Conservation (phyloP, 2,797 vertebrate species). For the Chromis chromis region DNA sequence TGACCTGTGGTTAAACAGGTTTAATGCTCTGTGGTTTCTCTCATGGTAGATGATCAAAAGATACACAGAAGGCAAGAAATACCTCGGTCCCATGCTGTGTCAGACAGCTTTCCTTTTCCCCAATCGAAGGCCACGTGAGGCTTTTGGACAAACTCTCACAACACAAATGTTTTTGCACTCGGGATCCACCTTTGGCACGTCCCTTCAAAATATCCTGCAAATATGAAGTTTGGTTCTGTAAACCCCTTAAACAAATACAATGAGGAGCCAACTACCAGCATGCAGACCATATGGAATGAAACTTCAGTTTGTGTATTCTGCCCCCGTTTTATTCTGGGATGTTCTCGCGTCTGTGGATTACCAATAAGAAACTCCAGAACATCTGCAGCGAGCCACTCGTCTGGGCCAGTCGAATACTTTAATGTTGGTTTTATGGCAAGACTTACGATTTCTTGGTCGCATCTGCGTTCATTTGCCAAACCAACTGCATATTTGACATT, state of each 20-base stretch:
- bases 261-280: slow-evolving; percentile 49
- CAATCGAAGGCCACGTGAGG: slow-evolving; percentile 39
- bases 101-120: slow-evolving; percentile 39
- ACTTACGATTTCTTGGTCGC: slow-evolving; percentile 33
- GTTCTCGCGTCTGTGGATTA: slow-evolving; percentile 67
- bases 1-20: slow-evolving; percentile 57
- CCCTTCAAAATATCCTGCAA: slow-evolving; percentile 67
- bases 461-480: slow-evolving; percentile 38
- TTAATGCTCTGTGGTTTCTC: slow-evolving; percentile 56
- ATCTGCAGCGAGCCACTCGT: slow-evolving; percentile 39
- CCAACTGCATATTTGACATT: slow-evolving; percentile 26
- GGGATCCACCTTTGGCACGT: slow-evolving; percentile 53
- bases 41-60: slow-evolving; percentile 52
- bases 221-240: slow-evolving; percentile 54
- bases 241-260: slow-evolving; percentile 70
- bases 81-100: slow-evolving; percentile 25
- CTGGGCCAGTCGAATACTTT: slow-evolving; percentile 25
- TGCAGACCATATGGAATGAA: slow-evolving; percentile 60
- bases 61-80: slow-evolving; percentile 54
- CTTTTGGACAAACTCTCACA: slow-evolving; percentile 37
- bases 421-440: slow-evolving; percentile 25
- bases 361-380: slow-evolving; percentile 68
- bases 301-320: slow-evolving; percentile 61
- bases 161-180: slow-evolving; percentile 47
- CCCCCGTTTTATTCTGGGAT: slow-evolving; percentile 70